Evolutionary conservation across 2,113 vertebrate genomes (phyloP).

Genomic region (Heterochromis multidens): DNA sequence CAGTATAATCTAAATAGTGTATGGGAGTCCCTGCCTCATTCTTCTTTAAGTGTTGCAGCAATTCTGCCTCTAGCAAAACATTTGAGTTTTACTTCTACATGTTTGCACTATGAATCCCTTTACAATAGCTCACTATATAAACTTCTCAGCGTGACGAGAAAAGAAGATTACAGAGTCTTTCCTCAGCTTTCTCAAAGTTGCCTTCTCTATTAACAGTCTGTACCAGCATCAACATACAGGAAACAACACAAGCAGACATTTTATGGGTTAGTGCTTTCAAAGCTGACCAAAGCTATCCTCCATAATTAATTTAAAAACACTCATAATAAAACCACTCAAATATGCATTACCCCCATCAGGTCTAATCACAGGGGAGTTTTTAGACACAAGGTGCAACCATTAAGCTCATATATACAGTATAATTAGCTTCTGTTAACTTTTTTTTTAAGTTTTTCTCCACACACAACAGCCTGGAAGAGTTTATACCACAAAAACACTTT

Average conservation of each 20-base stretch:
- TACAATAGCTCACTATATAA: background rate
- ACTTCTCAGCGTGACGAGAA: background rate
- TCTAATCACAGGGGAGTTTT: background rate
- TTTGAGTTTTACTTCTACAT: background rate
- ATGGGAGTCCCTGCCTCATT: background rate
- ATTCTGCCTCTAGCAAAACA: background rate
- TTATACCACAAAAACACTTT: background rate
- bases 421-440: background rate
- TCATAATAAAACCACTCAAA: background rate
- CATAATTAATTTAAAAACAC: background rate
- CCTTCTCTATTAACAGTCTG: slow-evolving; percentile 5
- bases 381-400: background rate
- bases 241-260: background rate
- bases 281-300: background rate
- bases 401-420: background rate
- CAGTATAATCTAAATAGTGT: background rate
- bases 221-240: background rate
- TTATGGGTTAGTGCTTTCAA: background rate
- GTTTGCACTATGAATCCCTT: background rate
- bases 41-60: background rate
- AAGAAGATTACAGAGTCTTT: background rate
- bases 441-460: too few relatives aligned
- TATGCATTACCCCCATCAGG: background rate
- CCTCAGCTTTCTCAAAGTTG: background rate
- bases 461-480: background rate